phyloP scores from a whole-genome alignment of 1,140 invertebrate genomes.

The Condylostylus longicornis region DNA sequence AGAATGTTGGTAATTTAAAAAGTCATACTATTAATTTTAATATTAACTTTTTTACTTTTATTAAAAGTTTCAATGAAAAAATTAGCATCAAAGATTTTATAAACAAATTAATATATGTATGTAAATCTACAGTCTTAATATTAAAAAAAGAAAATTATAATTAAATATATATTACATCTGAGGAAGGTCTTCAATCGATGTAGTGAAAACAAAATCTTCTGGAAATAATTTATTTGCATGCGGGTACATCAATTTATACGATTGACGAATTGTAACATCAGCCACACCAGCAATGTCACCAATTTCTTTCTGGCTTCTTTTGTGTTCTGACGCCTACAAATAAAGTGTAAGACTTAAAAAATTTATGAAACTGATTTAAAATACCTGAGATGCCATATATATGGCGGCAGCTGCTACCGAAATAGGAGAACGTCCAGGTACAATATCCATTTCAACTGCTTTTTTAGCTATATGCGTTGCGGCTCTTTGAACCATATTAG shows the following conservation, averaged over 20 bases:
- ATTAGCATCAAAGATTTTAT: no score
- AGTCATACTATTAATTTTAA: no score
- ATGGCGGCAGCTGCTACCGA: slow-evolving; percentile 98
- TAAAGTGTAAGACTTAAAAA: slow-evolving; percentile 6
- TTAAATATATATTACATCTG: no score
- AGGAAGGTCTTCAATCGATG: slow-evolving; percentile 87
- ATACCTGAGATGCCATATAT: slow-evolving; percentile 95
- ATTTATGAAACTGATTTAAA: not conserved
- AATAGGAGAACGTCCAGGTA: slow-evolving; percentile 96
- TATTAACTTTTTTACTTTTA: no score
- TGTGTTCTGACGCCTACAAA: slow-evolving; percentile 77
- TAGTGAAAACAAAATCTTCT: slow-evolving; percentile 88
- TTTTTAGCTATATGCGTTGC: slow-evolving; percentile 94
- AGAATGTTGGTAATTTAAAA: no score
- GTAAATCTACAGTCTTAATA: no score
- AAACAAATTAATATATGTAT: no score
- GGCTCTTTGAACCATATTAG: slow-evolving; percentile 83
- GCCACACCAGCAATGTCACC: slow-evolving; percentile 97
- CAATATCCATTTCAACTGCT: slow-evolving; percentile 93
- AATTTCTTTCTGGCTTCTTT: slow-evolving; percentile 93
- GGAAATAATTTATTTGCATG: slow-evolving; percentile 85
- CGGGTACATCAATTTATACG: slow-evolving; percentile 96
- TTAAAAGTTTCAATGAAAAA: no score
- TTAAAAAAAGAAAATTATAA: no score
- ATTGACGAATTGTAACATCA: slow-evolving; percentile 95